A percentile compares a stretch with the other conserved stretches of the same genome.
phyloP scores from a whole-genome alignment of 2,113 vertebrate species.

The Piliocolobus tephrosceles region DNA sequence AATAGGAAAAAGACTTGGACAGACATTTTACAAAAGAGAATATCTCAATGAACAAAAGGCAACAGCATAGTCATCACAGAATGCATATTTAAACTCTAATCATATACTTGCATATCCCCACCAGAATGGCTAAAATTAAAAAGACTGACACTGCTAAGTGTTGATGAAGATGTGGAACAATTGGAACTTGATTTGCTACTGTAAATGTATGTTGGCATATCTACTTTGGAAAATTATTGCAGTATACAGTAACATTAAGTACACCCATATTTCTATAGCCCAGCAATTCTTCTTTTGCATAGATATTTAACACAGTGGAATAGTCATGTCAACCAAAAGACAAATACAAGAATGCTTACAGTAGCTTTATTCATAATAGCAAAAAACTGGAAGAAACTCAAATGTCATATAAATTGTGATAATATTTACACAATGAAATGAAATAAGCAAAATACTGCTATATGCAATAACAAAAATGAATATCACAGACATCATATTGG shows the following conservation, averaged over 20 bases:
- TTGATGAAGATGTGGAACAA: not conserved
- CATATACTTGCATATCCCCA: not conserved
- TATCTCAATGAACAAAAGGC: not conserved
- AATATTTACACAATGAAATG: not conserved
- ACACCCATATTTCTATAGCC: not conserved
- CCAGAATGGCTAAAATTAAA: not conserved
- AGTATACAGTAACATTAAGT: not conserved
- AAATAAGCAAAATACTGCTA: not conserved
- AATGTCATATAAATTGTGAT: not conserved
- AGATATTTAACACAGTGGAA: not conserved
- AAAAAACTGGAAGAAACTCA: not conserved
- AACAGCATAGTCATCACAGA: not conserved
- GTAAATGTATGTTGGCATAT: not conserved
- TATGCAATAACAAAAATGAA: not conserved
- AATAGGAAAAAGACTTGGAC: not conserved
- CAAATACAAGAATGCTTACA: not conserved
- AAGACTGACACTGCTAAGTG: not conserved
- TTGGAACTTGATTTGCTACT: not conserved
- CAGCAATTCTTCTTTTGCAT: not conserved
- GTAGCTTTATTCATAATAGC: constrained; percentile 11
- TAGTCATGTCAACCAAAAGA: not conserved
- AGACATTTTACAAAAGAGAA: not conserved
- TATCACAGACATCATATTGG: not conserved
- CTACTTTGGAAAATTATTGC: not conserved
- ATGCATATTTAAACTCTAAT: not conserved